A percentile compares a stretch with the other conserved stretches of the same genome.
Conservation (phyloP, 2,888 invertebrate species). For the Ormyrus nitidulus region DNA sequence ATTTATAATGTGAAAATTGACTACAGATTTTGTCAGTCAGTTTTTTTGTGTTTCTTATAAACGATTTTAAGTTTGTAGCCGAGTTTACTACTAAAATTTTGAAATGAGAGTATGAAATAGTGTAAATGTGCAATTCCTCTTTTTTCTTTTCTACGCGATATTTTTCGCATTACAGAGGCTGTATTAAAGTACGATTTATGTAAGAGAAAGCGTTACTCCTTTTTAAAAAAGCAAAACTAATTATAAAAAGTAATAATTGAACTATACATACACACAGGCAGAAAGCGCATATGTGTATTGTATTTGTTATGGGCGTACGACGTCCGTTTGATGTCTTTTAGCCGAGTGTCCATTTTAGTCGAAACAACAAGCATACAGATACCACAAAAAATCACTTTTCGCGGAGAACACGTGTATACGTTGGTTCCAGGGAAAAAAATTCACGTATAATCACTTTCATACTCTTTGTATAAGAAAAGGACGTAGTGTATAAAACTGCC, state of each 20-base stretch:
- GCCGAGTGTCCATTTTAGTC: slow-evolving; percentile 44
- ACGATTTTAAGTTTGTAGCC: not conserved
- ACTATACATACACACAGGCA: slow-evolving; percentile 30
- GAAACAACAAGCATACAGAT: slow-evolving; percentile 1
- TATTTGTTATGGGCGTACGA: slow-evolving; percentile 45
- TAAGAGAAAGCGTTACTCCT: slow-evolving; percentile 44
- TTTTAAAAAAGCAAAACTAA: slow-evolving; percentile 42
- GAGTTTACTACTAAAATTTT: slow-evolving; percentile 14
- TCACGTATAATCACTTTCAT: slow-evolving; percentile 19
- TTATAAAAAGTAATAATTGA: slow-evolving; percentile 37
- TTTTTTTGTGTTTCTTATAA: not conserved
- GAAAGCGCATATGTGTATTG: not conserved
- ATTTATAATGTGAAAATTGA: not conserved
- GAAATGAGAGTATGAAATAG: slow-evolving; percentile 6
- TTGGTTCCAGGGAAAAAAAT: not conserved
- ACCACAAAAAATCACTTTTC: not conserved
- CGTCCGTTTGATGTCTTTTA: slow-evolving; percentile 41
- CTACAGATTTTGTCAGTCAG: not conserved
- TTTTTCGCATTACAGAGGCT: slow-evolving; percentile 49
- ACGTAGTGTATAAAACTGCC: not conserved
- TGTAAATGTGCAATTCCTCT: slow-evolving; percentile 26
- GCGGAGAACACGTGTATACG: slow-evolving; percentile 6
- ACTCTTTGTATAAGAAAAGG: not conserved
- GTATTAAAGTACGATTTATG: slow-evolving; percentile 45
- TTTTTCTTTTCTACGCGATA: slow-evolving; percentile 40